Evolutionary conservation across 2,113 vertebrate species (phyloP).

Genomic region (Protobothrops flavoviridis): DNA sequence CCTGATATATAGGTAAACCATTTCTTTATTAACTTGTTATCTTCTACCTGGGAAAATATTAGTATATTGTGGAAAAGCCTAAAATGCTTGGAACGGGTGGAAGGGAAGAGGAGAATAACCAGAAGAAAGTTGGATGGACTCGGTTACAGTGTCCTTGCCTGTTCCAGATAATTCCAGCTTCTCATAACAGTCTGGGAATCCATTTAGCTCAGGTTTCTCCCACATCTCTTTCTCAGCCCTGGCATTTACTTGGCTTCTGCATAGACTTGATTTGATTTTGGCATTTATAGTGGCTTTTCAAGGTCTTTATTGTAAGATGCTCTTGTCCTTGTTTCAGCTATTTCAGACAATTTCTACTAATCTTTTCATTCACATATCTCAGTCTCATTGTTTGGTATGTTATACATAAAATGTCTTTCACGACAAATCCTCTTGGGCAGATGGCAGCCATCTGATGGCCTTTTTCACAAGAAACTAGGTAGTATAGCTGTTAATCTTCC

Average conservation of each 20-base stretch:
- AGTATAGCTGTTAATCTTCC: background rate
- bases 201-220: background rate
- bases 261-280: background rate
- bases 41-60: background rate
- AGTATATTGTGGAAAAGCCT: background rate
- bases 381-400: background rate
- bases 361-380: background rate
- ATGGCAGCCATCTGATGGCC: background rate
- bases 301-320: background rate
- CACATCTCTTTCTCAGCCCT: background rate
- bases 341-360: background rate
- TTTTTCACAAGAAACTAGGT: conserved; percentile 10
- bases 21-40: background rate
- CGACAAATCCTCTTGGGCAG: background rate
- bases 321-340: background rate
- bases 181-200: background rate
- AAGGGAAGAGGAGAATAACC: background rate
- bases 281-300: background rate
- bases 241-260: background rate
- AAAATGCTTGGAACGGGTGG: background rate
- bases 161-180: background rate
- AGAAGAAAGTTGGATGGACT: background rate
- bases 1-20: background rate
- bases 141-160: background rate
- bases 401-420: background rate